Conservation (phyloP, 2,797 vertebrate genomes). For the Sebastiscus tertius region DNA sequence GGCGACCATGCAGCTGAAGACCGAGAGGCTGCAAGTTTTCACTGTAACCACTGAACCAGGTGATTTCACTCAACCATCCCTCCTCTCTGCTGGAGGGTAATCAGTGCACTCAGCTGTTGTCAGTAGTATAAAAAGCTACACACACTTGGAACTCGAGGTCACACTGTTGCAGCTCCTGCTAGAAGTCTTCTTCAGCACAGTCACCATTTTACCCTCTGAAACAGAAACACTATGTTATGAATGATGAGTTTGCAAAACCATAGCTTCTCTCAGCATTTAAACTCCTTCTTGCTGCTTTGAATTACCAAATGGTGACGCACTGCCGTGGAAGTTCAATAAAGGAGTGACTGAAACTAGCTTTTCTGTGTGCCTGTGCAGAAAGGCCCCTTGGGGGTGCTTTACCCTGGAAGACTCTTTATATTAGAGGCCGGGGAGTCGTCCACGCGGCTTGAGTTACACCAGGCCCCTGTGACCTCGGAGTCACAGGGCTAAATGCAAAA, state of each 20-base stretch:
- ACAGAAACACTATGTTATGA: background rate
- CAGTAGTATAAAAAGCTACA: background rate
- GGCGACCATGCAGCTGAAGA: background rate
- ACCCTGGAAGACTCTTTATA: constrained; percentile 90
- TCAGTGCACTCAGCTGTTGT: constrained; percentile 18
- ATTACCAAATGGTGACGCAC: constrained; percentile 83
- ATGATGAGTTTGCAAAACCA: background rate
- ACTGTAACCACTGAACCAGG: constrained; percentile 18
- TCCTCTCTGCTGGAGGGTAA: background rate
- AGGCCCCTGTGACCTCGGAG: constrained; percentile 87
- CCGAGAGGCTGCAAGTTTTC: background rate
- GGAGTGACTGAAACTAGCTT: constrained; percentile 86
- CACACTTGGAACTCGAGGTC: background rate
- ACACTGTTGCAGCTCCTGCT: background rate
- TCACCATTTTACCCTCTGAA: background rate
- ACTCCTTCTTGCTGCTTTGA: constrained; percentile 83
- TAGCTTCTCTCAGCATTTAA: constrained; percentile 69
- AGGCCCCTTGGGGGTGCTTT: constrained; percentile 90
- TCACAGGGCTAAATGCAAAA: constrained; percentile 93
- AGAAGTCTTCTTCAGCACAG: background rate
- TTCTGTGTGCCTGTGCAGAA: constrained; percentile 85
- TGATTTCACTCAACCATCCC: constrained; percentile 16
- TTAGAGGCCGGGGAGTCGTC: constrained; percentile 89
- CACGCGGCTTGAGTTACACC: constrained; percentile 90
- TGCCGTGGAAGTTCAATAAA: constrained; percentile 87